phyloP scores from a whole-genome alignment of 2,888 invertebrate species.

The Trachelus tabidus region DNA sequence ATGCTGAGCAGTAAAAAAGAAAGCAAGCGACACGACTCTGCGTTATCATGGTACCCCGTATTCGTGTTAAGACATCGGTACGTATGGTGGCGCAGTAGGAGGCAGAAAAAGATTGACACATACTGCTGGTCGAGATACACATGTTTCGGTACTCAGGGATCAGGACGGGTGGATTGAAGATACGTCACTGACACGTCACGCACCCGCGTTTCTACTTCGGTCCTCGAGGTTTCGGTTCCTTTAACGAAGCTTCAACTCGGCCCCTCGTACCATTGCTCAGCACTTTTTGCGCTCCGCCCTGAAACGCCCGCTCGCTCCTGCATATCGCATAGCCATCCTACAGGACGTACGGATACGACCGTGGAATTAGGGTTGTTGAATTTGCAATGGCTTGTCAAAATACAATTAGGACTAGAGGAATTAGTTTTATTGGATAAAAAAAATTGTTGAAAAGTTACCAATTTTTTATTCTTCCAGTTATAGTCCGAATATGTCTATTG shows the following conservation, averaged over 20 bases:
- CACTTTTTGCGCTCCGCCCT: slow-evolving; percentile 63
- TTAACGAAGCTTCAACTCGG: slow-evolving; percentile 33
- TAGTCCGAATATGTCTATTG: not conserved
- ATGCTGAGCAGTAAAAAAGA: not conserved
- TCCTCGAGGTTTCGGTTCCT: slow-evolving; percentile 20
- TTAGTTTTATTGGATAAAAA: not conserved
- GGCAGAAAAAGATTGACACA: slow-evolving; percentile 41
- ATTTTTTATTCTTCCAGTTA: not conserved
- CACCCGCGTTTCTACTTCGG: slow-evolving; percentile 34
- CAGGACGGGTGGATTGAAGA: slow-evolving; percentile 27
- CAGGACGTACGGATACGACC: not conserved
- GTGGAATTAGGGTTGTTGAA: slow-evolving; percentile 2
- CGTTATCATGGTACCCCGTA: not conserved
- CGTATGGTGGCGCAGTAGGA: slow-evolving; percentile 3
- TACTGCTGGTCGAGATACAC: slow-evolving; percentile 31
- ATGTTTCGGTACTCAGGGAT: slow-evolving; percentile 37
- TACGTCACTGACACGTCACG: slow-evolving; percentile 34
- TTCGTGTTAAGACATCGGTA: not conserved
- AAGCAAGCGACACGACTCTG: not conserved
- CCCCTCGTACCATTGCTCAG: slow-evolving; percentile 57
- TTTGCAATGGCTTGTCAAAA: slow-evolving; percentile 2
- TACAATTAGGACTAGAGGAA: not conserved
- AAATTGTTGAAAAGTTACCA: not conserved
- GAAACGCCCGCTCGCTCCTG: slow-evolving; percentile 41
- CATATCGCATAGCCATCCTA: not conserved